These are phyloP conservation scores for Stratiolaelaps scimitus DNA, from an alignment of 1,140 invertebrate species.

Conservation along the genomic window DNA sequence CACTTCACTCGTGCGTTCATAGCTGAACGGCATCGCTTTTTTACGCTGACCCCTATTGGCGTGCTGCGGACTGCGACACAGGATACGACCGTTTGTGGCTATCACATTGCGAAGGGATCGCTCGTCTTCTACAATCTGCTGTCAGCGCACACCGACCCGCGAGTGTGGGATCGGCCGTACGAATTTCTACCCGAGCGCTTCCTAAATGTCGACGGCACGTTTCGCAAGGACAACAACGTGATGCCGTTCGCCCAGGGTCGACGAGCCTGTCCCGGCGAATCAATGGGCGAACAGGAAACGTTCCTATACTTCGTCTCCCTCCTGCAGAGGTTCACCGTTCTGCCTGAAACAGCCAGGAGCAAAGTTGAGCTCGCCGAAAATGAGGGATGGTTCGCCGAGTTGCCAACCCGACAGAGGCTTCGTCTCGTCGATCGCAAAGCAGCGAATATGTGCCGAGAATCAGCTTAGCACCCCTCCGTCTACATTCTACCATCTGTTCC, in stretches of 20 bases:
- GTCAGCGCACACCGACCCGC: conserved; percentile 27
- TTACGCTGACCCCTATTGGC: conserved; percentile 24
- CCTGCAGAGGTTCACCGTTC: conserved; percentile 29
- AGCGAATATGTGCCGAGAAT: neutral
- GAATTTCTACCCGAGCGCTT: conserved; percentile 29
- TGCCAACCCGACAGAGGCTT: conserved; percentile 1
- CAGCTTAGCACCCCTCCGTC: too few relatives aligned
- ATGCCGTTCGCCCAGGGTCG: conserved; percentile 30
- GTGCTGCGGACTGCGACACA: conserved; percentile 21
- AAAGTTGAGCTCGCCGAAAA: conserved; percentile 25
- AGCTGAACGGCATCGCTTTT: conserved; percentile 21
- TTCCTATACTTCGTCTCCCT: conserved; percentile 30
- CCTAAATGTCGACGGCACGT: conserved; percentile 18
- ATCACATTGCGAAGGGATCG: conserved; percentile 29
- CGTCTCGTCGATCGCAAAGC: neutral
- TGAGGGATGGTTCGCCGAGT: conserved; percentile 22
- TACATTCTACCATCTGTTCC: too few relatives aligned
- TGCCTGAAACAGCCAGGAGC: neutral
- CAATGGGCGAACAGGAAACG: conserved; percentile 30
- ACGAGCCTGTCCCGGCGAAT: conserved; percentile 32
- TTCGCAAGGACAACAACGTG: conserved; percentile 29
- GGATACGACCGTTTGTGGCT: conserved; percentile 24
- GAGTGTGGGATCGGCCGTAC: conserved; percentile 25
- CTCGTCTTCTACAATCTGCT: conserved; percentile 25
- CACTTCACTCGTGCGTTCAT: conserved; percentile 30